phyloP scores from a whole-genome alignment of 2,797 vertebrate species.

The Amphiprion clarkii region DNA sequence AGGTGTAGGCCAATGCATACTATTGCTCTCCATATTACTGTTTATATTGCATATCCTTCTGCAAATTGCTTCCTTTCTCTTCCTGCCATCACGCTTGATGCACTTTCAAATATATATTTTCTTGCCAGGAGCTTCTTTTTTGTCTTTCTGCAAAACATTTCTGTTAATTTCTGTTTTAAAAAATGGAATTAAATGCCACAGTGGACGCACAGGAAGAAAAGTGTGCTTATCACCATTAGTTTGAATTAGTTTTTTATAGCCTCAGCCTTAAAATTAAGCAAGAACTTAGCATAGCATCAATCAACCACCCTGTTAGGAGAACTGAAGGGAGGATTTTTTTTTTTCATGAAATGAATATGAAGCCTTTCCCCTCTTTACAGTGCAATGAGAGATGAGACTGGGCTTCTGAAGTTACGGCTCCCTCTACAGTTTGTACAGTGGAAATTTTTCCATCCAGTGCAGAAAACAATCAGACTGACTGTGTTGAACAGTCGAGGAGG shows the following conservation, averaged over 20 bases:
- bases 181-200: not conserved
- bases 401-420: slow-evolving; percentile 79
- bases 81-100: not conserved
- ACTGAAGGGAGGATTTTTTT: not conserved
- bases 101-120: not conserved
- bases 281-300: slow-evolving; percentile 6
- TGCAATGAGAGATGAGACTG: slow-evolving; percentile 17
- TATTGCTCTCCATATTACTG: not conserved
- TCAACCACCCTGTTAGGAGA: slow-evolving; percentile 12
- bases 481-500: slow-evolving; percentile 69
- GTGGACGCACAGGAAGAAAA: not conserved
- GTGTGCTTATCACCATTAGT: not conserved
- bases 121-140: too few relatives aligned
- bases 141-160: not conserved
- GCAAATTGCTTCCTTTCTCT: not conserved
- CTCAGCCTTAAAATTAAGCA: not conserved
- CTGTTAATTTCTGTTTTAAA: not conserved
- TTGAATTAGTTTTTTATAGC: not conserved
- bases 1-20: not conserved
- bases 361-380: slow-evolving; percentile 25
- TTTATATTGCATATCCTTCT: slow-evolving; percentile 1
- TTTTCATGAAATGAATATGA: slow-evolving; percentile 14
- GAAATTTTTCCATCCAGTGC: slow-evolving; percentile 72
- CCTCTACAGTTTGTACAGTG: slow-evolving; percentile 80
- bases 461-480: slow-evolving; percentile 75